Evolutionary conservation across 2,797 vertebrate species (phyloP).

Genomic region (Danionella dracula): DNA sequence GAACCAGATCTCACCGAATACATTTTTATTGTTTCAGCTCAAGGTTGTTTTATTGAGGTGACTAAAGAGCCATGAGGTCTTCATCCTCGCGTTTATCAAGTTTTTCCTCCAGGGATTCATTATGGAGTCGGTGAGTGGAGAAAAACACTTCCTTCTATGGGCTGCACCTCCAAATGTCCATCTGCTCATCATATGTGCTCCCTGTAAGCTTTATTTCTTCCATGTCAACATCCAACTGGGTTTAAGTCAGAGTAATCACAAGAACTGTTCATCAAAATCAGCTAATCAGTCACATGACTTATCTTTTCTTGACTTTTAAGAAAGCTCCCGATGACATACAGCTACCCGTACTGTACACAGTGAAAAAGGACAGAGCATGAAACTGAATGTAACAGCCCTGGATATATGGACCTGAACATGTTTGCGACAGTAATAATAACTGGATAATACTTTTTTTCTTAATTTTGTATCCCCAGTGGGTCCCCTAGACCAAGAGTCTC

Average conservation of each 20-base stretch:
- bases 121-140: slow-evolving; percentile 83
- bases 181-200: not conserved
- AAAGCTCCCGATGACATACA: too few relatives aligned
- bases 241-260: not conserved
- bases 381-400: too few relatives aligned
- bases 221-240: not conserved
- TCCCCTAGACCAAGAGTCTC: too few relatives aligned
- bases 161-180: not conserved
- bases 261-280: too few relatives aligned
- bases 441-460: too few relatives aligned
- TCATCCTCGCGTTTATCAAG: slow-evolving; percentile 82
- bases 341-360: too few relatives aligned
- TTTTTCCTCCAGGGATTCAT: slow-evolving; percentile 83
- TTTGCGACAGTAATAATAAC: too few relatives aligned
- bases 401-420: too few relatives aligned
- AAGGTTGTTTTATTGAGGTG: slow-evolving; percentile 70
- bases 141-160: not conserved
- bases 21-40: slow-evolving; percentile 21
- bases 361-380: too few relatives aligned
- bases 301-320: too few relatives aligned
- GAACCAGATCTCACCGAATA: not conserved
- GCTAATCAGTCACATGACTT: too few relatives aligned
- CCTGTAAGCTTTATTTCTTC: not conserved
- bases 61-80: slow-evolving; percentile 83
- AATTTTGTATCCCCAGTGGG: too few relatives aligned